Base-by-base conservation (phyloP, 2,888 invertebrate species). In the Perithous albicinctus region DNA sequence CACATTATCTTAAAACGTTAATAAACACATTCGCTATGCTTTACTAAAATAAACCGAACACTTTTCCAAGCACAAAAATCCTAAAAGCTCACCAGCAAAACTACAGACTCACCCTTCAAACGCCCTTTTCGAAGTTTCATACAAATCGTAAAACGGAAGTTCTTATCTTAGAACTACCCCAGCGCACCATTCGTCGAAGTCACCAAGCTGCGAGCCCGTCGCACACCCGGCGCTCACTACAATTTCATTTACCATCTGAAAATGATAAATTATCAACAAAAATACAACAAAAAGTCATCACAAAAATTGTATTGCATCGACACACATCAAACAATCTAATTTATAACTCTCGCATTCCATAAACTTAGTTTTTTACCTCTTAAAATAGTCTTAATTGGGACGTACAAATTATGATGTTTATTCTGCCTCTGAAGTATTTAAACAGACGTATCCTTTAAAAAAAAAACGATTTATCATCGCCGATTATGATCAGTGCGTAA, bases 121-220 rank as follows among this genome's bases (percentile, higher is more conserved):
- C n/a, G n/a, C n/a, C n/a, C n/a, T n/a, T n/a, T n/a, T n/a, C n/a
- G n/a, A n/a, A n/a, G n/a, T n/a, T n/a, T n/a, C n/a, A n/a, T n/a
- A n/a, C n/a, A n/a, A 23, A 23, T 51, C 51, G 23, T 23, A 23
- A 51, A 51, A 2, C 23, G 51, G 51, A 51, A 51, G 23, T 20
- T 20, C 20, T 23, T 0, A 23, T 26, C 23, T 3, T 23, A 23
- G n/a, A 23, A 59, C n/a, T n/a, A n/a, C 59, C 2, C 18, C 59
- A 59, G 59, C 59, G 59, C 59, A 18, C 59, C 59, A 32, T 32
- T 32, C 59, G 59, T 32, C 59, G 59, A 59, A 35, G n/a, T 35
- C 32, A 23, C 59, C 32, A 59, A 59, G 32, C 59, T 59, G 29
- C 15, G 54, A 20, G 18, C 12, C 7, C 59, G 59, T 23, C 7